Conservation (phyloP, 2,113 vertebrate species). For the Formicarius rufipectus region DNA sequence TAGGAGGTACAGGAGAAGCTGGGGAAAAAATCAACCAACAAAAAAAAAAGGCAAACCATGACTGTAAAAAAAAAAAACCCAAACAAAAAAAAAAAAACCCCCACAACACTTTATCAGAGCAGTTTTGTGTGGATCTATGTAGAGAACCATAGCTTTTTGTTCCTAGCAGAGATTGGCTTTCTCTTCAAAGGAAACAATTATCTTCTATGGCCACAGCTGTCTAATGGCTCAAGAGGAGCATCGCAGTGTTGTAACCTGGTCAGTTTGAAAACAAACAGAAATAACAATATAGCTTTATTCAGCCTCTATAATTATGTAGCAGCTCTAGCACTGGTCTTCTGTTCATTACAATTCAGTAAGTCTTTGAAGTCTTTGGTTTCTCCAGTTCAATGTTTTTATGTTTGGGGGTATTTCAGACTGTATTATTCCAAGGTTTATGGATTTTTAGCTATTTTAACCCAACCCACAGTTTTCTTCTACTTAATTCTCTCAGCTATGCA, state of each 20-base stretch:
- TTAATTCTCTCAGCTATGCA: background rate
- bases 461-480: background rate
- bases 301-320: background rate
- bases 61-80: background rate
- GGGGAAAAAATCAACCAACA: rapidly evolving
- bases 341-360: background rate
- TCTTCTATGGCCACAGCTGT: background rate
- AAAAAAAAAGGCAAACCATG: background rate
- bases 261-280: background rate
- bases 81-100: no score
- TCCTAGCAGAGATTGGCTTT: background rate
- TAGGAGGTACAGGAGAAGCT: background rate
- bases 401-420: background rate
- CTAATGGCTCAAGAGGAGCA: background rate
- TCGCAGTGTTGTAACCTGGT: background rate
- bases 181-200: background rate
- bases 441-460: background rate
- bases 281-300: background rate
- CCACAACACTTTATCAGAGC: background rate
- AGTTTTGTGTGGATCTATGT: background rate
- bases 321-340: background rate
- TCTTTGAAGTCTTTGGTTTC: background rate
- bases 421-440: background rate
- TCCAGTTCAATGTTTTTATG: background rate
- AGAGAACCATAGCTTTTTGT: background rate